These are phyloP conservation scores for Urocyon cinereoargenteus DNA, from an alignment of 2,797 vertebrate genomes.

Conservation along the genomic window DNA sequence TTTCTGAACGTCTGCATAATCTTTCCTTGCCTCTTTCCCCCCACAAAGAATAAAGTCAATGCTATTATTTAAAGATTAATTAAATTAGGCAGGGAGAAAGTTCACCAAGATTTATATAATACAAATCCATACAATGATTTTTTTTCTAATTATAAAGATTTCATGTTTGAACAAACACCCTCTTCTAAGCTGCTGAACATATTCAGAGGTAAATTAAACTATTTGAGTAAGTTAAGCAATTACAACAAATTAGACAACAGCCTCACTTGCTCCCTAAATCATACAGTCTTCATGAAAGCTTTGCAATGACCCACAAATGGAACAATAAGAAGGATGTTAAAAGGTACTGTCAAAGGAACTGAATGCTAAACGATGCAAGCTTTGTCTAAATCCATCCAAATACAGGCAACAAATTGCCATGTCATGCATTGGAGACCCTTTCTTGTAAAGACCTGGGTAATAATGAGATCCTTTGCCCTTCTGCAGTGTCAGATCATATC, in stretches of 20 bases:
- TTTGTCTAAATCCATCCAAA: constrained; percentile 91
- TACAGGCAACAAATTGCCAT: constrained; percentile 94
- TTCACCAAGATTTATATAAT: constrained; percentile 77
- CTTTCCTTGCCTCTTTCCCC: not conserved
- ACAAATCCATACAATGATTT: constrained; percentile 80
- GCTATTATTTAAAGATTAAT: constrained; percentile 75
- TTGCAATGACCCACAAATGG: constrained; percentile 90
- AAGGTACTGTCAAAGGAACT: constrained; percentile 88
- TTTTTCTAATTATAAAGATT: constrained; percentile 87
- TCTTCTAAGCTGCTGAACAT: constrained; percentile 86
- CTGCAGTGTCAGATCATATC: constrained; percentile 86
- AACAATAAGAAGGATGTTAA: constrained; percentile 92
- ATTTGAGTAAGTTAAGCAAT: constrained; percentile 90
- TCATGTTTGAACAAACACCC: constrained; percentile 87
- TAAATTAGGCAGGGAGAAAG: constrained; percentile 70
- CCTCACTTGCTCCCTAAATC: constrained; percentile 89
- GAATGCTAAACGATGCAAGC: constrained; percentile 86
- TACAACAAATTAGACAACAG: constrained; percentile 94
- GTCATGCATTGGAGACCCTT: constrained; percentile 92
- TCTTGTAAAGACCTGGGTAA: constrained; percentile 84
- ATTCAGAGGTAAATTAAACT: constrained; percentile 86
- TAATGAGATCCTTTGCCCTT: constrained; percentile 90
- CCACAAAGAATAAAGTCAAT: constrained; percentile 35
- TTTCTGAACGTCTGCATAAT: constrained; percentile 34
- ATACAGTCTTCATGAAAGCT: constrained; percentile 86